These are phyloP conservation scores for Tetragonula carbonaria DNA, from an alignment of 2,888 invertebrate genomes.

Conservation along the genomic window DNA sequence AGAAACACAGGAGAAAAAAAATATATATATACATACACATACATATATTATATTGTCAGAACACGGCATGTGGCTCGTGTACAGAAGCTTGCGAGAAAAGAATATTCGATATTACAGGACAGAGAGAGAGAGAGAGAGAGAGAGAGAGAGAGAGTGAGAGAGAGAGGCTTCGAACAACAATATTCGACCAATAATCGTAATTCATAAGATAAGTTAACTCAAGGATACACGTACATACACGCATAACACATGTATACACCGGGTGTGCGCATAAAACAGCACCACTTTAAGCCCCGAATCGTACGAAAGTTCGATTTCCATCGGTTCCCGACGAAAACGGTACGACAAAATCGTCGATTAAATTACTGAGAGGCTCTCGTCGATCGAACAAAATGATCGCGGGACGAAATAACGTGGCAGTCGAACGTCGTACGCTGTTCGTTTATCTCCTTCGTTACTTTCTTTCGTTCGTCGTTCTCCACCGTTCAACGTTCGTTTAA, in stretches of 20 bases:
- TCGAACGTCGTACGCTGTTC: constrained; percentile 61
- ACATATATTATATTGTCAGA: no score
- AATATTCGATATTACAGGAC: constrained; percentile 35
- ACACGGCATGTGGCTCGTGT: constrained; percentile 22
- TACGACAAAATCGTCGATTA: constrained; percentile 11
- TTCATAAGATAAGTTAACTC: constrained; percentile 59
- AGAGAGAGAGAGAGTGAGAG: constrained; percentile 2
- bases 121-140: constrained; percentile 12
- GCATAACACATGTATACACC: not conserved
- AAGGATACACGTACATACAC: constrained; percentile 5
- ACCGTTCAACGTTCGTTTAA: constrained; percentile 2
- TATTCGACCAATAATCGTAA: constrained; percentile 72
- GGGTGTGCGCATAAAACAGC: constrained; percentile 24
- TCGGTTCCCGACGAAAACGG: constrained; percentile 7
- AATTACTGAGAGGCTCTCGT: not conserved
- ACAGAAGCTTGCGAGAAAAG: not conserved
- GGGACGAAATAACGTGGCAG: not conserved
- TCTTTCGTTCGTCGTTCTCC: constrained; percentile 30
- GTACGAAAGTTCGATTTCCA: constrained; percentile 34
- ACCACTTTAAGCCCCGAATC: constrained; percentile 8
- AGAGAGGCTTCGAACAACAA: constrained; percentile 56
- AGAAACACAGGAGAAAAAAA: constrained; percentile 2
- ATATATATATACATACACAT: not conserved
- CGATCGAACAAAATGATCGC: constrained; percentile 21
- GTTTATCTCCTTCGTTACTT: not conserved